Evolutionary conservation across 2,888 invertebrate species (phyloP).

Genomic region (Neoitamus cyanurus): DNA sequence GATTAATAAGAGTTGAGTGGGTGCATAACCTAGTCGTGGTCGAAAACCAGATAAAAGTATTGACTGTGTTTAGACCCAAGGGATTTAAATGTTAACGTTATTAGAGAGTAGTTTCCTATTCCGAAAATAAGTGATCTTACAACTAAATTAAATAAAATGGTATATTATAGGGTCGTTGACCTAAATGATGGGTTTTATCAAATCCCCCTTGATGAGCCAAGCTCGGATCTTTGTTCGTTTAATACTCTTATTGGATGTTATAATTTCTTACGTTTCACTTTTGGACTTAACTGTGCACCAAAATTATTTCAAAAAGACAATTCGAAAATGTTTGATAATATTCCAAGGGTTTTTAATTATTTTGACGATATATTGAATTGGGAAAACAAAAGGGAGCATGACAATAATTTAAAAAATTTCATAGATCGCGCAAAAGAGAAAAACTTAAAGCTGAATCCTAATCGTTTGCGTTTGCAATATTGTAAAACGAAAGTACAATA

Average conservation of each 20-base stretch:
- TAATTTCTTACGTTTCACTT: too few species aligned
- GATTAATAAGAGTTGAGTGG: too few species aligned
- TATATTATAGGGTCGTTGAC: slow-evolving; percentile 39
- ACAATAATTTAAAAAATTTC: neutral
- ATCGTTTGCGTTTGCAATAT: slow-evolving; percentile 26
- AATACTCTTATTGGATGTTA: too few species aligned
- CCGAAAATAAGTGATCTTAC: slow-evolving; percentile 40
- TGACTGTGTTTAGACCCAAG: slow-evolving; percentile 17
- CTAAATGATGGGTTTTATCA: slow-evolving; percentile 49
- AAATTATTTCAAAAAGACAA: slow-evolving; percentile 41
- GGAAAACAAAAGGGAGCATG: neutral
- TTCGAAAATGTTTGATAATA: neutral
- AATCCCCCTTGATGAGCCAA: slow-evolving; percentile 50
- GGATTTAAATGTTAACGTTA: slow-evolving; percentile 35
- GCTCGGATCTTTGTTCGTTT: slow-evolving; percentile 6
- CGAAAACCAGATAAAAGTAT: too few species aligned
- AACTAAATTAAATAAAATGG: slow-evolving; percentile 25
- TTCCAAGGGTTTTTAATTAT: slow-evolving; percentile 27
- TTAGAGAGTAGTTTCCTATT: slow-evolving; percentile 44
- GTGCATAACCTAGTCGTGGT: too few species aligned
- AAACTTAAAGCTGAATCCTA: slow-evolving; percentile 43
- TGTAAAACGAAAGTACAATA: slow-evolving; percentile 3
- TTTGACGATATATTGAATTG: neutral
- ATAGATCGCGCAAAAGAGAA: neutral
- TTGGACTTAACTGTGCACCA: too few species aligned